Percentiles rank a stretch among this genome's conserved stretches.
Evolutionary conservation across 2,113 vertebrate species (phyloP).

Genomic region (Pithys albifrons): DNA sequence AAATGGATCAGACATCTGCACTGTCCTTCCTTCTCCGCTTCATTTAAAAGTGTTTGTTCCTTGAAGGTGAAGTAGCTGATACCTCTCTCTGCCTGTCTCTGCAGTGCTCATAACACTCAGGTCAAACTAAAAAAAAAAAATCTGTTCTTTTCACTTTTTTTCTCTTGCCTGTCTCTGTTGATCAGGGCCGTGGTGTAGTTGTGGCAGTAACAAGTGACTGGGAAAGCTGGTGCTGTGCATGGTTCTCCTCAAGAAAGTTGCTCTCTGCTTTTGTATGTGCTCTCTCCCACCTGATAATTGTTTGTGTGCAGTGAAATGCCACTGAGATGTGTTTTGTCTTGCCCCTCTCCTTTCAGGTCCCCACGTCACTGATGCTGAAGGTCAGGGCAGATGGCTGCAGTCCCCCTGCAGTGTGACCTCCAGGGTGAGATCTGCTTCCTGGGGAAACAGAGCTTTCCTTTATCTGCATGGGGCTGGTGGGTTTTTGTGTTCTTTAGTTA

Average conservation of each 20-base stretch:
- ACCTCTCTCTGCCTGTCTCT: background rate
- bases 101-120: background rate
- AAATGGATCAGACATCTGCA: background rate
- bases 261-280: background rate
- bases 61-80: background rate
- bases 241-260: background rate
- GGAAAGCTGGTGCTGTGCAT: background rate
- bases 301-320: background rate
- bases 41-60: background rate
- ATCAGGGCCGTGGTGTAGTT: rapidly evolving
- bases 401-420: background rate
- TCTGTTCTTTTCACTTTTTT: background rate
- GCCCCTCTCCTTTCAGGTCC: background rate
- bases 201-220: background rate
- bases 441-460: background rate
- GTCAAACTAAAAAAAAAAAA: background rate
- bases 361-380: background rate
- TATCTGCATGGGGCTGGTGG: background rate
- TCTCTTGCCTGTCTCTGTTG: background rate
- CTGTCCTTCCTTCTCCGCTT: background rate
- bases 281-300: background rate
- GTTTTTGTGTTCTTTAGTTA: background rate
- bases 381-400: background rate
- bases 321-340: background rate
- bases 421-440: background rate